Percentiles rank a stretch among this genome's conserved stretches.
Conservation (phyloP, 1,140 invertebrate genomes). For the Diorhabda sublineata region DNA sequence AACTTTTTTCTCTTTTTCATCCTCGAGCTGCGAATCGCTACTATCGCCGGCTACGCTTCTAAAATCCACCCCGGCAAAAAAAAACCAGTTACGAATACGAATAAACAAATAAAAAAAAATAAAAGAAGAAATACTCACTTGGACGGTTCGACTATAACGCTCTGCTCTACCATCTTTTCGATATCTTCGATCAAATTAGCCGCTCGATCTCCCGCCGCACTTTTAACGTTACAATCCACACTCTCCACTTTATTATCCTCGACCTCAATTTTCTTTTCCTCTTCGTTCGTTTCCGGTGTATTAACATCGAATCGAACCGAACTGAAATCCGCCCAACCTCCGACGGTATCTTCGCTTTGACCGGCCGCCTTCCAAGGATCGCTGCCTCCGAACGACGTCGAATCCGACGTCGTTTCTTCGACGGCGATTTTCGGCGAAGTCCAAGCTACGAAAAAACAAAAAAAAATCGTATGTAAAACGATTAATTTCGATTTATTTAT, state of each 20-base stretch:
- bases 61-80: neutral
- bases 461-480: neutral
- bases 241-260: neutral
- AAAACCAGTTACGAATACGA: neutral
- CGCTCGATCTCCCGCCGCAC: constrained; percentile 11
- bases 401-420: neutral
- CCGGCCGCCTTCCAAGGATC: constrained; percentile 34
- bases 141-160: constrained; percentile 24
- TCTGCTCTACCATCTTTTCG: neutral
- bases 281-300: constrained; percentile 24
- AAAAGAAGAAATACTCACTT: constrained; percentile 21
- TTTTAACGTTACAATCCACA: neutral
- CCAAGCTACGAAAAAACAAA: constrained; percentile 34
- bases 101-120: neutral
- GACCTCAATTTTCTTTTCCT: constrained; percentile 11
- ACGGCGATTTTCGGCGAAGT: constrained; percentile 26
- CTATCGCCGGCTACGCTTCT: neutral
- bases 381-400: constrained; percentile 11
- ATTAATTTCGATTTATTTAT: neutral
- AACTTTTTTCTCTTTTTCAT: constrained; percentile 20
- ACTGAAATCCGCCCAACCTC: constrained; percentile 43
- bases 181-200: constrained; percentile 1
- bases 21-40: neutral
- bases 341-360: constrained; percentile 16
- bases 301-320: constrained; percentile 32